Evolutionary conservation across 2,113 vertebrate genomes (phyloP).

Genomic region (Mormyrus iriodes): DNA sequence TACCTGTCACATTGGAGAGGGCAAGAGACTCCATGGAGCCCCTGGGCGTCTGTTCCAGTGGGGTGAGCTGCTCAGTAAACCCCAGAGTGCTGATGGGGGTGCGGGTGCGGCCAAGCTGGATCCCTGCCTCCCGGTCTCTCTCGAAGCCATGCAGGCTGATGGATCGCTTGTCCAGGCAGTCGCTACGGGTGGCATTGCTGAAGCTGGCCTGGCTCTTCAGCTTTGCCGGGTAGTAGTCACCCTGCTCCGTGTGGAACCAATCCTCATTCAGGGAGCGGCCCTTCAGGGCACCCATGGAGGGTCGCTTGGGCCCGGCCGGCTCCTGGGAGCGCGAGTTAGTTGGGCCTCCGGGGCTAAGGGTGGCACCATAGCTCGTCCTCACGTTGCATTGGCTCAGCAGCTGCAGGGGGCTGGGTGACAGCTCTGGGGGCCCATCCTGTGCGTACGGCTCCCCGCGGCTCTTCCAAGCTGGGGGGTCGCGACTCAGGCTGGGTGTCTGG

Average conservation of each 20-base stretch:
- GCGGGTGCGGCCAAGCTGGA: slow-evolving; percentile 76
- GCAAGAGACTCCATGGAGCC: slow-evolving; percentile 94
- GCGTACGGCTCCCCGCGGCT: slow-evolving; percentile 70
- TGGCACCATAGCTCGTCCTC: slow-evolving; percentile 73
- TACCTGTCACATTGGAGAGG: slow-evolving; percentile 86
- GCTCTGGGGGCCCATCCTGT: slow-evolving; percentile 69
- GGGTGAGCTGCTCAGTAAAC: slow-evolving; percentile 80
- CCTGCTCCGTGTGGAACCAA: slow-evolving; percentile 75
- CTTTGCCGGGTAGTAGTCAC: slow-evolving; percentile 78
- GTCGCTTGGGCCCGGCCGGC: slow-evolving; percentile 72
- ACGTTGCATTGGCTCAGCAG: slow-evolving; percentile 91
- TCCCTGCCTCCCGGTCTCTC: slow-evolving; percentile 58
- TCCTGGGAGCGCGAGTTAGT: slow-evolving; percentile 75
- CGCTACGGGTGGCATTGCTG: slow-evolving; percentile 74
- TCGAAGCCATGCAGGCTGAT: slow-evolving; percentile 86
- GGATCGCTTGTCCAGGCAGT: slow-evolving; percentile 78
- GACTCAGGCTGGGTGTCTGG: slow-evolving; percentile 84
- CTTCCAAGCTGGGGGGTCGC: slow-evolving; percentile 84
- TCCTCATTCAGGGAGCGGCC: slow-evolving; percentile 77
- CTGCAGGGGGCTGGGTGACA: slow-evolving; percentile 76
- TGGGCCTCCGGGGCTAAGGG: slow-evolving; percentile 62
- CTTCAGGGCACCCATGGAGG: slow-evolving; percentile 76
- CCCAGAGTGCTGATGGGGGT: slow-evolving; percentile 88
- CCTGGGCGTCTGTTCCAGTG: slow-evolving; percentile 83
- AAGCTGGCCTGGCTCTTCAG: slow-evolving; percentile 83